Evolutionary conservation across 2,113 vertebrate species (phyloP), one percentile per base, ranked within the genome.

Genomic region (Chaenogobius annularis): DNA sequence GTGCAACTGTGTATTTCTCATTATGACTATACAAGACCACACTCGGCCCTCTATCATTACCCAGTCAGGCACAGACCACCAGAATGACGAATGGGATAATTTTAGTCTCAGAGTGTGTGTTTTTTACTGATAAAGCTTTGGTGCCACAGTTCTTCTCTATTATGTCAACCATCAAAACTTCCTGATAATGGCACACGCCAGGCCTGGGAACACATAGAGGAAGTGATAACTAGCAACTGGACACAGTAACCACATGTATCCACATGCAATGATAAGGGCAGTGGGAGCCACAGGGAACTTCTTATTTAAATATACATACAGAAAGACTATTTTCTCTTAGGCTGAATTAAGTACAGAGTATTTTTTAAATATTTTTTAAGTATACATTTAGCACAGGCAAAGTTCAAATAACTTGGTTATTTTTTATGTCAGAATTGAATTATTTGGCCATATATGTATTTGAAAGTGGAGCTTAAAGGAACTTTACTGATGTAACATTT

Each of bases 151-250:
- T 70, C 85, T 88, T 80, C 65, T 74, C 69, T 72, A 35, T 73
- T 66, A 73, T 71, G 78, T 79, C 68, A 67, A 72, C 68, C 75
- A 73, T 61, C 75, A 70, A 75, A 81, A 85, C 78, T 68, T 83
- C 62, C 84, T 74, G 81, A 83, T 87, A 80, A 75, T 83, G 66
- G 12, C 70, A 58, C 69, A 75, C 68, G 73, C 78, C 47, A 19
- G 58, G 55, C 75, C 48, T 52, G 61, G 79, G 77, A 86, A 86
- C 56, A 75, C 66, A 67, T 72, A 56, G 71, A 73, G 86, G 81
- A 91, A 84, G 75, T 82, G 90, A 88, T 90, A 87, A 83, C 74
- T 61, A 70, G 74, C 73, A 73, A 84, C 83, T n/a, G 23, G 70
- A 72, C 69, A 74, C 65, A 47, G 66, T 80, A 73, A 72, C 70